phyloP scores from a whole-genome alignment of 2,113 vertebrate species.

The Syngnathus scovelli region DNA sequence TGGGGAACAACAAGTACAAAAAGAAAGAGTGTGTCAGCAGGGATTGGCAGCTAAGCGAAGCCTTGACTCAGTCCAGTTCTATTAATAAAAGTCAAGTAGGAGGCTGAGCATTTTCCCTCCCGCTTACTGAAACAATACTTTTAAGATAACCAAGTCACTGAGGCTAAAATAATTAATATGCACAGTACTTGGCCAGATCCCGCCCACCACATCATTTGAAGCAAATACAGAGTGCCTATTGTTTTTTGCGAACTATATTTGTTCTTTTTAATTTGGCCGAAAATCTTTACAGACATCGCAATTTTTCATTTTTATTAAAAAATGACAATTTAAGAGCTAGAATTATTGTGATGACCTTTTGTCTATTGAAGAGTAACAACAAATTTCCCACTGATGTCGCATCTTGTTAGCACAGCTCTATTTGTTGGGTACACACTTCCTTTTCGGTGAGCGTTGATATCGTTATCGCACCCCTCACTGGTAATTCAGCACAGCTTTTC shows the following conservation, averaged over 20 bases:
- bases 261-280: too few species aligned
- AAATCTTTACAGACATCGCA: too few species aligned
- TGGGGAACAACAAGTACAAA: neutral
- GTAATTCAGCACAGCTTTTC: conserved; percentile 1
- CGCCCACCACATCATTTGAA: too few species aligned
- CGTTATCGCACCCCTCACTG: neutral
- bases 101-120: conserved; percentile 44
- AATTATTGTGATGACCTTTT: too few species aligned
- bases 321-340: too few species aligned
- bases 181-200: too few species aligned
- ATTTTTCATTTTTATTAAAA: too few species aligned
- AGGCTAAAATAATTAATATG: neutral
- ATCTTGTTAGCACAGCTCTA: conserved; percentile 29
- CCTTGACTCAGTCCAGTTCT: conserved; percentile 55
- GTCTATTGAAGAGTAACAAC: neutral
- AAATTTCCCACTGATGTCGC: conserved; percentile 5
- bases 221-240: too few species aligned
- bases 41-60: conserved; percentile 39
- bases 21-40: conserved; percentile 34
- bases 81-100: conserved; percentile 65
- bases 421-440: conserved; percentile 8
- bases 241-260: too few species aligned
- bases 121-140: conserved; percentile 37
- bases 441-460: conserved; percentile 4
- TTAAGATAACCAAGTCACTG: conserved; percentile 17